Percentiles rank a stretch among this genome's conserved stretches.
Evolutionary conservation across 1,140 invertebrate genomes (phyloP).

Genomic region (Drosophila punjabiensis): DNA sequence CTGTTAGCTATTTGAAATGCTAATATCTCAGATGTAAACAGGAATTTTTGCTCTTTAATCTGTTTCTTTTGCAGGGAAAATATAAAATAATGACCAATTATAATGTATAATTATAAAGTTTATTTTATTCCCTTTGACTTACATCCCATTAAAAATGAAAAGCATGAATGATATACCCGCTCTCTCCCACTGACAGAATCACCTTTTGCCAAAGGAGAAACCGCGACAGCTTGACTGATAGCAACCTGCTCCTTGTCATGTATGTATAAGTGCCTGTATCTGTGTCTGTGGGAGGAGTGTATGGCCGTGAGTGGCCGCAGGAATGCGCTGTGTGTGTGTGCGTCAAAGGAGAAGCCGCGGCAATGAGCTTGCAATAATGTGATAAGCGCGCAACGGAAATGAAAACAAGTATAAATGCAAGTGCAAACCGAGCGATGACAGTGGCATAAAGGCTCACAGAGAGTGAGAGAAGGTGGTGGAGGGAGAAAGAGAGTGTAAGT

Average conservation of each 20-base stretch:
- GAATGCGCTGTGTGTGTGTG: not conserved
- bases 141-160: not conserved
- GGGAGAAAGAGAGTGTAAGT: slow-evolving; percentile 21
- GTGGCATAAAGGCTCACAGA: slow-evolving; percentile 30
- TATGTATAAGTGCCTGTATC: slow-evolving; percentile 13
- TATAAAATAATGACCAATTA: not conserved
- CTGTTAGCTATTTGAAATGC: not conserved
- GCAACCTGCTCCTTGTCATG: slow-evolving; percentile 7
- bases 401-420: slow-evolving; percentile 74
- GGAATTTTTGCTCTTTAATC: not conserved
- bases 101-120: not conserved
- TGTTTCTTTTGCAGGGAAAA: not conserved
- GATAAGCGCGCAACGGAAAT: slow-evolving; percentile 79
- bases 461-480: not conserved
- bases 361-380: slow-evolving; percentile 83
- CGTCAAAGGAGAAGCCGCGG: slow-evolving; percentile 57
- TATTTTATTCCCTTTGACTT: not conserved
- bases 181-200: not conserved
- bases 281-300: slow-evolving; percentile 3
- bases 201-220: slow-evolving; percentile 18
- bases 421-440: slow-evolving; percentile 58
- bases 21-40: not conserved
- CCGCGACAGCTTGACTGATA: slow-evolving; percentile 62
- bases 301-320: not conserved
- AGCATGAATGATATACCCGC: slow-evolving; percentile 16